phyloP scores from a whole-genome alignment of 2,113 vertebrate genomes.

The Podiceps cristatus region DNA sequence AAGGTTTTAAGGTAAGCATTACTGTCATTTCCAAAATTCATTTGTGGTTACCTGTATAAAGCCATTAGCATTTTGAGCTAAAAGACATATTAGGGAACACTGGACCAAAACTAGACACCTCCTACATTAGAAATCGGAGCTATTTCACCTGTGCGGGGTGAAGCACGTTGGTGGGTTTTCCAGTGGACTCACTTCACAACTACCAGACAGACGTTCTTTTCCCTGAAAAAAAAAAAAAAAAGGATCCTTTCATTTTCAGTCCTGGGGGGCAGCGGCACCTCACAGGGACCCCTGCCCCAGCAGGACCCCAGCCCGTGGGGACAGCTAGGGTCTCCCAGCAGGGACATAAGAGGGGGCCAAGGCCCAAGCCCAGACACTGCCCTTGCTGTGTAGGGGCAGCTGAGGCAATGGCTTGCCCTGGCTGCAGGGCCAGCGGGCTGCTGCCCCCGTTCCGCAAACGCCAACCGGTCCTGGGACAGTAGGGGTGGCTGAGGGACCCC shows the following conservation, averaged over 20 bases:
- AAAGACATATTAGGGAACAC: neutral
- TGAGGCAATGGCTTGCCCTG: neutral
- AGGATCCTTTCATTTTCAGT: constrained; percentile 1
- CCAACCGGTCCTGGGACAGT: neutral
- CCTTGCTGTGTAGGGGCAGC: accelerated
- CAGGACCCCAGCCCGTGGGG: accelerated
- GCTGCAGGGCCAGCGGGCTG: neutral
- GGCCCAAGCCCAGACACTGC: neutral
- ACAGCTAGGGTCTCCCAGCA: accelerated
- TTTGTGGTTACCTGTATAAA: neutral
- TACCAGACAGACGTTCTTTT: constrained; percentile 23
- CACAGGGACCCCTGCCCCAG: neutral
- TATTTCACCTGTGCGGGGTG: constrained; percentile 50
- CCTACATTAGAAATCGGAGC: neutral
- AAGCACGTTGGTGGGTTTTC: neutral
- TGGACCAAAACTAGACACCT: neutral
- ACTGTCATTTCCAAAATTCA: neutral
- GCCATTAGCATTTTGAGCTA: neutral
- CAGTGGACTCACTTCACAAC: constrained; percentile 47
- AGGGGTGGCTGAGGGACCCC: neutral
- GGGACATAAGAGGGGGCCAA: neutral
- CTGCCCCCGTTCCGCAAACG: neutral
- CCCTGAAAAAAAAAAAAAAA: neutral
- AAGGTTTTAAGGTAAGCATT: neutral
- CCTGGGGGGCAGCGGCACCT: neutral